Percentiles rank a stretch among this genome's conserved stretches.
Conservation (phyloP, 30 jellyfish, hydroid and myxozoan species). For the Pelagia noctiluca region DNA sequence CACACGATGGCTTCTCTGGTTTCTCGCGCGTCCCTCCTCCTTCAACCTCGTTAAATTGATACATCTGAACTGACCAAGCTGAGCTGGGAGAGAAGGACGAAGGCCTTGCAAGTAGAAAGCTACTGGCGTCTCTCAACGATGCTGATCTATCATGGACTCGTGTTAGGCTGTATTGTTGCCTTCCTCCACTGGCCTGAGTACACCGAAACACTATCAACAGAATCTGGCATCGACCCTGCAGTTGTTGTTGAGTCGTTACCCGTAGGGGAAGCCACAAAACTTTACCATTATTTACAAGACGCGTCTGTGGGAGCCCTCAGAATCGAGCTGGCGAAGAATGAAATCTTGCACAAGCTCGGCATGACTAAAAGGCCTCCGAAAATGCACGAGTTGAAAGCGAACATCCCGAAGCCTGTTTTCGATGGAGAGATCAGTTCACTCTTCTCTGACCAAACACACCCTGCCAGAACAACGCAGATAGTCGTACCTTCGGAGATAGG, state of each 20-base stretch:
- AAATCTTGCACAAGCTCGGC: conserved; percentile 61
- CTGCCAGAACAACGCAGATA: conserved; percentile 53
- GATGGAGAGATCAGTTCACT: conserved; percentile 67
- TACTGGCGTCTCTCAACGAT: no score
- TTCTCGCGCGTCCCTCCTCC: no score
- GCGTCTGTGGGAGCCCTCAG: conserved; percentile 24
- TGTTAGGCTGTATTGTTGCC: no score
- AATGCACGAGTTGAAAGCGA: conserved; percentile 55
- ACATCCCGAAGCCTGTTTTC: conserved; percentile 63
- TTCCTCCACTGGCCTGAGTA: no score
- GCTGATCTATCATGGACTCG: no score
- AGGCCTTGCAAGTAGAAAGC: no score
- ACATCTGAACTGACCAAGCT: no score
- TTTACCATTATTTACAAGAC: conserved; percentile 1
- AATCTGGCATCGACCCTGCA: background rate
- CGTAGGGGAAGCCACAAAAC: background rate
- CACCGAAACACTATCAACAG: no score
- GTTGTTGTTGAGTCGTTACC: background rate
- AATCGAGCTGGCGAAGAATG: conserved; percentile 56
- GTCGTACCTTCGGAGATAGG: conserved; percentile 72
- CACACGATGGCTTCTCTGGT: no score
- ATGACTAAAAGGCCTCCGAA: conserved; percentile 63
- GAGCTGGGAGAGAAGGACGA: no score
- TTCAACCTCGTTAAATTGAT: no score
- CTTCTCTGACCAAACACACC: conserved; percentile 33